Base-by-base conservation (phyloP, 2,888 invertebrate species). In the Oxycera nigricornis region DNA sequence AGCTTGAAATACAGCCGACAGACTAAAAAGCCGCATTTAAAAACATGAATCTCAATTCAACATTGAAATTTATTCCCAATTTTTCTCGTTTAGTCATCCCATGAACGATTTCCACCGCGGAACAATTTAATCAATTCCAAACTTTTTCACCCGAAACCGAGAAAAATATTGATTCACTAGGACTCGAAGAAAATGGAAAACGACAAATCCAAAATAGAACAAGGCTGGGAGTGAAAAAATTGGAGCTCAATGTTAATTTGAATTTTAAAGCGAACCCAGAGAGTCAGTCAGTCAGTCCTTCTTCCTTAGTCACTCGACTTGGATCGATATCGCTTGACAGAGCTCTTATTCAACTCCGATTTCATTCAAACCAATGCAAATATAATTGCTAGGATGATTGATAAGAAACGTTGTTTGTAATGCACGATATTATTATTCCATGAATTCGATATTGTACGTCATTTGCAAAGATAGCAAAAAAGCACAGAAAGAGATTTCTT, bases 211-310 rank as follows among this genome's bases (percentile, higher is more conserved):
- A n/a, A n/a, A 46, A 46, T 3, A 46, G 17, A 46, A 46, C 3
- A 14, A 46, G 3, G 14, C 11, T 7, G 14, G n/a, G 14, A 46
- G 14, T 46, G 14, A 46, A 46, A 46, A 46, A 7, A 62, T 26
- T 62, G 39, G 65, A 65, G 30, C 65, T 41, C 14, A n/a, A n/a
- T 65, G 22, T 65, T 65, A 39, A 65, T 65, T 65, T 65, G 65
- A 65, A 65, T 65, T 65, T 65, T 65, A 65, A n/a, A 65, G 41
- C n/a, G 24, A 41, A 65, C 41, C 22, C 9, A 65, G 17, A 41
- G n/a, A n/a, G n/a, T n/a, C n/a, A n/a, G n/a, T n/a, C n/a, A n/a
- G n/a, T n/a, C n/a, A n/a, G n/a, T n/a, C n/a, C n/a, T n/a, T n/a
- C n/a, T n/a, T n/a, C n/a, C n/a, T n/a, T n/a, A n/a, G n/a, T n/a